Conservation (phyloP, 2,888 invertebrate genomes). For the Augochlorella aurata region DNA sequence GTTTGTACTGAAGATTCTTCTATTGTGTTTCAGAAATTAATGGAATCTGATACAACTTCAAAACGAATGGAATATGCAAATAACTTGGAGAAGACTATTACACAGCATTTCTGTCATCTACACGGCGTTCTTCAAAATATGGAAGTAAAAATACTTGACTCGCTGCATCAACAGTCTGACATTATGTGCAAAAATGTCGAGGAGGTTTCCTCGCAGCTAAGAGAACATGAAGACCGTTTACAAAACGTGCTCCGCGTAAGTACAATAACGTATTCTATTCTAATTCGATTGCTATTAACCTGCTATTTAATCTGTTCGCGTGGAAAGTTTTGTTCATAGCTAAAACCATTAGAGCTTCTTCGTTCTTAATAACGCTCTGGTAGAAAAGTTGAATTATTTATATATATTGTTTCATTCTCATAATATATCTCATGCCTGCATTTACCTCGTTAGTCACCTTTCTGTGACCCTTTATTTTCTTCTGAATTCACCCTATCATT, state of each 20-base stretch:
- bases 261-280: background rate
- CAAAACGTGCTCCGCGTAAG: slow-evolving; percentile 63
- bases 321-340: no score
- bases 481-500: no score
- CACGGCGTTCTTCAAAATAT: slow-evolving; percentile 83
- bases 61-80: slow-evolving; percentile 48
- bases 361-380: no score
- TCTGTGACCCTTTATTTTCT: no score
- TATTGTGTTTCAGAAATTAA: slow-evolving; percentile 55
- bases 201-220: slow-evolving; percentile 57
- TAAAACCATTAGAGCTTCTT: no score
- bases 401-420: no score
- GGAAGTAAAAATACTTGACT: slow-evolving; percentile 82
- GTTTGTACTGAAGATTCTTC: background rate
- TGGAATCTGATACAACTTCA: background rate
- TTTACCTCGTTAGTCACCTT: no score
- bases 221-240: slow-evolving; percentile 60
- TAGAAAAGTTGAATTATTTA: no score
- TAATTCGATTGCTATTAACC: background rate
- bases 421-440: no score
- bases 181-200: slow-evolving; percentile 54
- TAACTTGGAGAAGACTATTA: slow-evolving; percentile 79
- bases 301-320: no score
- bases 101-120: slow-evolving; percentile 83
- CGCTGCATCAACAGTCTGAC: slow-evolving; percentile 71